phyloP scores from a whole-genome alignment of 2,113 vertebrate species.

The Solea solea region DNA sequence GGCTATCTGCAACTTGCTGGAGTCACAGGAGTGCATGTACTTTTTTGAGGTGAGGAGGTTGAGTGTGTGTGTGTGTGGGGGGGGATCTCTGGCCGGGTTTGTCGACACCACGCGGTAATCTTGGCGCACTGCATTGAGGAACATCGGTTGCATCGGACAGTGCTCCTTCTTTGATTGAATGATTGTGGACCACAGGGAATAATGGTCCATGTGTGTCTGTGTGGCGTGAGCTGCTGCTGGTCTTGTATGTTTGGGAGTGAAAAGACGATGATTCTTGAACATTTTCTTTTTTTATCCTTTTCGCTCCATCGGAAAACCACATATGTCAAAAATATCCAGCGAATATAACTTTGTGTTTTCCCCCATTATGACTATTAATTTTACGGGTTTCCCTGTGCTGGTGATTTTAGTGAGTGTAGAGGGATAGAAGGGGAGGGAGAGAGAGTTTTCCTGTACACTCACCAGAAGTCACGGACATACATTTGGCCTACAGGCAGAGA shows the following conservation, averaged over 20 bases:
- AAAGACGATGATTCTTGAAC: too few relatives aligned
- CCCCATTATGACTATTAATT: neutral
- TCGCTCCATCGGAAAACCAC: neutral
- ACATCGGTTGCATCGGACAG: constrained; percentile 45
- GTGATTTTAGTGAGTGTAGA: neutral
- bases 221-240: too few relatives aligned
- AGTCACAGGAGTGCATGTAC: constrained; percentile 9
- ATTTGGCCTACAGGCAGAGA: constrained; percentile 76
- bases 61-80: neutral
- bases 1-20: constrained; percentile 33
- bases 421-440: too few relatives aligned
- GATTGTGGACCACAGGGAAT: constrained; percentile 46
- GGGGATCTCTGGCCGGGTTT: constrained; percentile 50
- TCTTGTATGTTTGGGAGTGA: too few relatives aligned
- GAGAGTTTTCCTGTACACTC: constrained; percentile 27
- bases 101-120: constrained; percentile 70
- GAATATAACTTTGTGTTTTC: neutral
- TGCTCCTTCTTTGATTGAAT: constrained; percentile 56
- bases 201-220: neutral
- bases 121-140: constrained; percentile 28
- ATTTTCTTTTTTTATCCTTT: too few relatives aligned
- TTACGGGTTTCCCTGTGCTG: neutral
- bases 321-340: neutral
- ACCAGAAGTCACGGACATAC: constrained; percentile 75
- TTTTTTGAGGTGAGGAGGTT: neutral